Percentiles rank a stretch among this genome's conserved stretches.
Evolutionary conservation across 2,888 invertebrate genomes (phyloP).

Genomic region (Melangyna quadrimaculata): DNA sequence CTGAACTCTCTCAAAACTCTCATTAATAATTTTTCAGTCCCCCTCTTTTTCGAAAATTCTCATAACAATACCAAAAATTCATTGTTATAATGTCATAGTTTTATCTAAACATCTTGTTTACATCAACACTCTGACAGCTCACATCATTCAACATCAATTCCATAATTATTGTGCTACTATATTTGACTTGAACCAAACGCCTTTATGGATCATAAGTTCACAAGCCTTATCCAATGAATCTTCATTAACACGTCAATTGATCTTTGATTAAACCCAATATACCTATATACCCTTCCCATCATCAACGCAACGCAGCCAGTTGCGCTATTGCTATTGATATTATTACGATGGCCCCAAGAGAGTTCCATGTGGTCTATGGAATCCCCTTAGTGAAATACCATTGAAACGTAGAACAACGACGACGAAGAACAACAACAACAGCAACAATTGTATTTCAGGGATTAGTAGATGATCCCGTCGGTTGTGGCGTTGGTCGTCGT

Average conservation of each 20-base stretch:
- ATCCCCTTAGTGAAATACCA: constrained; percentile 34
- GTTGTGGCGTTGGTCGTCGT: background rate
- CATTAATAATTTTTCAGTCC: background rate
- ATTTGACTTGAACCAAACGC: background rate
- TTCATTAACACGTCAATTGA: constrained; percentile 64
- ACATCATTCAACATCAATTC: constrained; percentile 28
- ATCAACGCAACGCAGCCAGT: background rate
- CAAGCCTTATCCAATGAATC: constrained; percentile 63
- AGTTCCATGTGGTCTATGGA: constrained; percentile 22
- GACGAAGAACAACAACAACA: background rate
- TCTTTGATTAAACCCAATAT: constrained; percentile 41
- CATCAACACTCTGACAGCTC: constrained; percentile 16
- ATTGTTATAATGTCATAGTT: constrained; percentile 3
- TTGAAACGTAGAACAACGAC: background rate
- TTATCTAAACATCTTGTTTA: constrained; percentile 22
- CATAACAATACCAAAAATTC: background rate
- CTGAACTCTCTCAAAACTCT: background rate
- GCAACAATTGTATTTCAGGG: constrained; percentile 25
- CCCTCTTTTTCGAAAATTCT: background rate
- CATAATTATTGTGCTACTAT: constrained; percentile 26
- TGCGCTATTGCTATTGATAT: background rate
- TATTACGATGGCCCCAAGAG: constrained; percentile 24
- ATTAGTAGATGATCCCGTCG: constrained; percentile 64
- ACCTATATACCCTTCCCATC: background rate
- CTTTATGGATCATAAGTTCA: constrained; percentile 50